Percentiles rank a stretch among this genome's conserved stretches.
Evolutionary conservation across 1,140 invertebrate genomes (phyloP).

Genomic region (Heliothis subflexa): DNA sequence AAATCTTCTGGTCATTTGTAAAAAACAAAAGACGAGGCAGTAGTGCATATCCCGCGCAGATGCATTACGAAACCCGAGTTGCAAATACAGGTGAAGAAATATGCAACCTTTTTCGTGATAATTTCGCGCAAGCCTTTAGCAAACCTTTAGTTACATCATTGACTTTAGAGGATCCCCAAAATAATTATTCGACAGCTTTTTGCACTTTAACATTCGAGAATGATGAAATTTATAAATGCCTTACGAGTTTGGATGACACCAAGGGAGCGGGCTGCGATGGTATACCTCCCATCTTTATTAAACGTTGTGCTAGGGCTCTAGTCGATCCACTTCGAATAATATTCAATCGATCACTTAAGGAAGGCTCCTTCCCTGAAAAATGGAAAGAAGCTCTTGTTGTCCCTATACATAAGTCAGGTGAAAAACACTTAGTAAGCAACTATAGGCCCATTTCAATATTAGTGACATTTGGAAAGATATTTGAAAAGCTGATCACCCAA

Average conservation of each 20-base stretch:
- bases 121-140: not conserved
- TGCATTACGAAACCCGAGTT: not conserved
- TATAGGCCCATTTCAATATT: constrained; percentile 18
- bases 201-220: not conserved
- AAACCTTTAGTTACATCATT: no score
- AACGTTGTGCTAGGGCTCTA: not conserved
- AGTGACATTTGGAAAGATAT: not conserved
- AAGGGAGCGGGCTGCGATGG: not conserved
- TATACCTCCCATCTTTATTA: constrained; percentile 8
- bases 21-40: constrained; percentile 1
- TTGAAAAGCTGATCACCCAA: constrained; percentile 3
- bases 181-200: not conserved
- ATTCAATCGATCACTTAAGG: not conserved
- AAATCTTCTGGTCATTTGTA: constrained; percentile 2
- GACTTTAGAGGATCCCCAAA: no score
- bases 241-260: not conserved
- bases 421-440: not conserved
- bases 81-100: not conserved
- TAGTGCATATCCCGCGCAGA: not conserved
- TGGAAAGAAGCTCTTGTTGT: not conserved
- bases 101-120: constrained; percentile 1
- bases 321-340: not conserved
- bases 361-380: not conserved
- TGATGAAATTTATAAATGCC: not conserved
- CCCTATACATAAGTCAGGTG: not conserved